phyloP scores from a whole-genome alignment of 2,888 invertebrate genomes.

The Pelosia muscerda region DNA sequence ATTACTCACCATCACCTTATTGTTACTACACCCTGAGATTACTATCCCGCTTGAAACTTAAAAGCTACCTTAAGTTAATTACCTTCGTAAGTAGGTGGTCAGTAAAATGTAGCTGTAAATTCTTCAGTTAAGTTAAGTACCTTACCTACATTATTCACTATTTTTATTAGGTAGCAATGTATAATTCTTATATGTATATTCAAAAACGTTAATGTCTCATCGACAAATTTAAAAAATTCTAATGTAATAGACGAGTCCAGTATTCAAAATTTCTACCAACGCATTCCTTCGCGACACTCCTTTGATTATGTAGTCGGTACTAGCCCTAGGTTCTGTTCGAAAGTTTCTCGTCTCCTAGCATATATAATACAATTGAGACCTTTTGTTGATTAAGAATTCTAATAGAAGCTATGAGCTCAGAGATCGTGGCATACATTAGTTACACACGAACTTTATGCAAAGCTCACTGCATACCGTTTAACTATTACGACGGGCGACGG shows the following conservation, averaged over 20 bases:
- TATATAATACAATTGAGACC: slow-evolving; percentile 62
- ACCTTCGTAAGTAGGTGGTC: too few species aligned
- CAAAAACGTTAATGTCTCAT: background rate
- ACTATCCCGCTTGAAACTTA: too few species aligned
- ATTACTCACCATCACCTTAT: too few species aligned
- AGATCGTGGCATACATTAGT: slow-evolving; percentile 84
- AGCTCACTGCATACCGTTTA: slow-evolving; percentile 55
- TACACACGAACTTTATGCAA: slow-evolving; percentile 72
- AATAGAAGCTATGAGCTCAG: slow-evolving; percentile 84
- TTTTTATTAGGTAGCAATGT: too few species aligned
- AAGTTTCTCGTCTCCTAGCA: slow-evolving; percentile 66
- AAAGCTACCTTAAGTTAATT: too few species aligned
- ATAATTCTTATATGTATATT: background rate
- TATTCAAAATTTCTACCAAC: slow-evolving; percentile 37
- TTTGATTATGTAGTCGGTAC: slow-evolving; percentile 79
- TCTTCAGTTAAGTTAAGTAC: too few species aligned
- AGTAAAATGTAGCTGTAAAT: too few species aligned
- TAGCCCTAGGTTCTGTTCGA: slow-evolving; percentile 64
- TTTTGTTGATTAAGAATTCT: slow-evolving; percentile 79
- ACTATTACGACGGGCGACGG: slow-evolving; percentile 52
- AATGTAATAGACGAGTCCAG: slow-evolving; percentile 28
- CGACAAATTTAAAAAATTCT: slow-evolving; percentile 21
- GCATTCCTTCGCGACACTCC: slow-evolving; percentile 79
- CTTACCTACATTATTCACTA: too few species aligned
- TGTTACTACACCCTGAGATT: too few species aligned